Evolutionary conservation across 2,113 vertebrate genomes (phyloP), one percentile per base, ranked within the genome.

Genomic region (Gymnobelideus leadbeateri): DNA sequence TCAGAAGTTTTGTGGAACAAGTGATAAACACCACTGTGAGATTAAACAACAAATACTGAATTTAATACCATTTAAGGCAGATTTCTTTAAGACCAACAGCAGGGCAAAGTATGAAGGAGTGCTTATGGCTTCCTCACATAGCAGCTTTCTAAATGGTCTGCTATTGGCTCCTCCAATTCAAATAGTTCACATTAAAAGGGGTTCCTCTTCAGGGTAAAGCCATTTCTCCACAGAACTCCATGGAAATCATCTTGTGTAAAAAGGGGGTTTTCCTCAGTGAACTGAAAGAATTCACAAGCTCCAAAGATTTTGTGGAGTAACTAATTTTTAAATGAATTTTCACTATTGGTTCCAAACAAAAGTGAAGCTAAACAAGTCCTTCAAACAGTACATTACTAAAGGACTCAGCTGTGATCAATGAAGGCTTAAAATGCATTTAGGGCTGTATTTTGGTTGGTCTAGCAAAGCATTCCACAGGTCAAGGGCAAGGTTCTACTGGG

Each of bases 41-140:
- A 96, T 97, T 97, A 97, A 96, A 97, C 84, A 97, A 97, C 46
- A 94, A 97, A 97, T 94, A 96, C 51, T 97, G 92, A 97, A 97
- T 95, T 96, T 97, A 96, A 89, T 93, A 94, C 14, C 51, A 95
- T 31, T 95, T 96, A 98, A 97, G 89, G 61, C 55, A 93, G 96
- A 26, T 61, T 97, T 95, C 92, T 97, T 97, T 96, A 96, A 96
- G 96, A 96, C 53, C 96, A 98, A 97, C 91, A 96, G 49, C 95
- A 96, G 93, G 89, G 61, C 95, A 90, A 97, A 97, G 11, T 92
- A 46, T 95, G 51, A 93, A n/a, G 92, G 50, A 10, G 19, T 91
- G 77, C 89, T 93, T 92, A 93, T 94, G 91, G 54, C 95, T 96
- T 94, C 53, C 46, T 93, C 94, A 92, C 89, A 91, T 55, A 43